Evolutionary conservation across 2,797 vertebrate species (phyloP).

Genomic region (Hylomyscus alleni): DNA sequence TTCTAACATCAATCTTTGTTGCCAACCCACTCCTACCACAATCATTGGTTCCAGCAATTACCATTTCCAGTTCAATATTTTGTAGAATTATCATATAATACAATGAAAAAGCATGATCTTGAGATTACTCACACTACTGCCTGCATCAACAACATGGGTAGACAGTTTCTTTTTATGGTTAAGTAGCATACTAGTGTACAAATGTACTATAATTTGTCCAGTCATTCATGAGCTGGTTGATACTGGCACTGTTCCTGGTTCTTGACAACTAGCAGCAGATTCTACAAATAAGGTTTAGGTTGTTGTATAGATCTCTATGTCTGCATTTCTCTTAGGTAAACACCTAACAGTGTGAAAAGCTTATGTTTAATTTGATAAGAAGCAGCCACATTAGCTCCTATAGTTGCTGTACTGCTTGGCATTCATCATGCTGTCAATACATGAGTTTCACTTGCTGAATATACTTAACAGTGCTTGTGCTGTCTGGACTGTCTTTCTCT

Average conservation of each 20-base stretch:
- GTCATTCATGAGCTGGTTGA: not conserved
- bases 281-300: not conserved
- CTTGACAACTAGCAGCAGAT: not conserved
- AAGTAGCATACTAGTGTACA: not conserved
- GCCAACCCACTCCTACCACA: not conserved
- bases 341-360: not conserved
- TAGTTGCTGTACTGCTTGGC: not conserved
- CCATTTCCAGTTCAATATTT: not conserved
- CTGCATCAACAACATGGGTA: not conserved
- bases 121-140: not conserved
- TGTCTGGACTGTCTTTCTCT: not conserved
- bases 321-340: constrained; percentile 43
- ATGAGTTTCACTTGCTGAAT: not conserved
- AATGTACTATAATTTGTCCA: not conserved
- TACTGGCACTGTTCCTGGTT: not conserved
- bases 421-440: not conserved
- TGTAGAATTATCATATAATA: not conserved
- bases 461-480: not conserved
- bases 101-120: not conserved
- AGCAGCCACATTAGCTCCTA: not conserved
- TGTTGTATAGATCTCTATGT: not conserved
- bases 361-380: not conserved
- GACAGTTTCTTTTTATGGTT: not conserved
- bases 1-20: not conserved
- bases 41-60: not conserved